A percentile compares a stretch with the other conserved stretches of the same genome.
Conservation (phyloP, 2,888 invertebrate species). For the Aphelenchoides bicaudatus region DNA sequence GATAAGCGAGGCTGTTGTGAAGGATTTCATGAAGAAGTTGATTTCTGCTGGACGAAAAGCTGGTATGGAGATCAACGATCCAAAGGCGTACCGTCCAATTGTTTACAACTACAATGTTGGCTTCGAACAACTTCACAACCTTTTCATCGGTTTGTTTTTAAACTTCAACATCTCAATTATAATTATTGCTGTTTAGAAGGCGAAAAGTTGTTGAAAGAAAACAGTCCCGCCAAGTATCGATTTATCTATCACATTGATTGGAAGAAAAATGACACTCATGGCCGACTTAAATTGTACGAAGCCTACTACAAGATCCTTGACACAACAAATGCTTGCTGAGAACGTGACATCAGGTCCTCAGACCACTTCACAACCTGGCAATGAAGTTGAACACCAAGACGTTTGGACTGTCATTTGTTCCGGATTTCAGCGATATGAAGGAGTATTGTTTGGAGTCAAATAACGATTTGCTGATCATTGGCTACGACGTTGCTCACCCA, state of each 20-base stretch:
- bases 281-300: conserved; percentile 29
- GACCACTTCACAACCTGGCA: conserved; percentile 25
- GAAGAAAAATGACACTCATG: conserved; percentile 19
- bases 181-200: background rate
- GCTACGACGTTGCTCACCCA: conserved; percentile 39
- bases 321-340: conserved; percentile 18
- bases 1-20: background rate
- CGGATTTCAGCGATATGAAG: conserved; percentile 22
- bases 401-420: conserved; percentile 29
- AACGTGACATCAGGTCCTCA: conserved; percentile 12
- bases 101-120: no score
- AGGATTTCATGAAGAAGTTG: conserved; percentile 2
- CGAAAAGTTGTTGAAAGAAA: background rate
- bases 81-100: no score
- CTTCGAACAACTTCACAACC: conserved; percentile 14
- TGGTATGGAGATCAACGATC: no score
- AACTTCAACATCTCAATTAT: background rate
- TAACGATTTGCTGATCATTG: conserved; percentile 30
- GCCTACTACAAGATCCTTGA: conserved; percentile 24
- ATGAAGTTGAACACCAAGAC: conserved; percentile 32
- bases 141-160: conserved; percentile 14
- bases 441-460: conserved; percentile 9
- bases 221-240: background rate
- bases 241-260: conserved; percentile 28
- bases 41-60: no score